These are phyloP conservation scores for Zoanthus solanderi DNA, from an alignment of 92 coral and sea anemone species.

Conservation along the genomic window DNA sequence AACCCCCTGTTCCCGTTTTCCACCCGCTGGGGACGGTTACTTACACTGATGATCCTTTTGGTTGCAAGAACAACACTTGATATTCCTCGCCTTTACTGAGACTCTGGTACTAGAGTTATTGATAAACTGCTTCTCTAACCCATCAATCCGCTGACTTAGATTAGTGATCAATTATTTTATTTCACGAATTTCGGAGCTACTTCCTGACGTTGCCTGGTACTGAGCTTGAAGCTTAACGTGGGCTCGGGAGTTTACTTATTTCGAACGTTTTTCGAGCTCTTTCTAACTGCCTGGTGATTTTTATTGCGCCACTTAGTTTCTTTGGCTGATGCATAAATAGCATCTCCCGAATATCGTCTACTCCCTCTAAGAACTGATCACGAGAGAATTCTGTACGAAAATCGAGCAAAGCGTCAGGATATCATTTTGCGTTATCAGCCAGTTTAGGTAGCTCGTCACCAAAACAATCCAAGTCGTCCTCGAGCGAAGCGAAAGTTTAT, in stretches of 20 bases:
- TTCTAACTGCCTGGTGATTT: background rate
- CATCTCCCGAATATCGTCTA: conserved; percentile 7
- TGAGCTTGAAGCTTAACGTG: background rate
- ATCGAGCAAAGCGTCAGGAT: conserved; percentile 2
- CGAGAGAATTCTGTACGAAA: conserved; percentile 4
- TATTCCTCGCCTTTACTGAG: background rate
- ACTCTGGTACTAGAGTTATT: no score
- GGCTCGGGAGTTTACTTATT: background rate
- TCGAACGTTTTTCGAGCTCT: conserved; percentile 12
- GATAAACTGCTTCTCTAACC: no score
- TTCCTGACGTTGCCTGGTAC: background rate
- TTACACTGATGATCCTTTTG: background rate
- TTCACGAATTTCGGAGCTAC: conserved; percentile 5
- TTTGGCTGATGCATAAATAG: conserved; percentile 12
- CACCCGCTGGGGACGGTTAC: background rate
- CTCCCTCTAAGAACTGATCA: background rate
- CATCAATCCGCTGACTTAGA: no score
- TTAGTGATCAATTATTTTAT: conserved; percentile 8
- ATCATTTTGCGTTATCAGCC: background rate
- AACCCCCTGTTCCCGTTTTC: conserved; percentile 24
- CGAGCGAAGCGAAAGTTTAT: no score
- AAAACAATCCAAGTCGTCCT: conserved; percentile 5
- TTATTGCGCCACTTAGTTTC: background rate
- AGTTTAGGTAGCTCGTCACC: background rate
- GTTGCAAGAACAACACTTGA: background rate